Evolutionary conservation across 2,113 vertebrate species (phyloP), one percentile per base, ranked within the genome.

Genomic region (Bothrops jararaca): DNA sequence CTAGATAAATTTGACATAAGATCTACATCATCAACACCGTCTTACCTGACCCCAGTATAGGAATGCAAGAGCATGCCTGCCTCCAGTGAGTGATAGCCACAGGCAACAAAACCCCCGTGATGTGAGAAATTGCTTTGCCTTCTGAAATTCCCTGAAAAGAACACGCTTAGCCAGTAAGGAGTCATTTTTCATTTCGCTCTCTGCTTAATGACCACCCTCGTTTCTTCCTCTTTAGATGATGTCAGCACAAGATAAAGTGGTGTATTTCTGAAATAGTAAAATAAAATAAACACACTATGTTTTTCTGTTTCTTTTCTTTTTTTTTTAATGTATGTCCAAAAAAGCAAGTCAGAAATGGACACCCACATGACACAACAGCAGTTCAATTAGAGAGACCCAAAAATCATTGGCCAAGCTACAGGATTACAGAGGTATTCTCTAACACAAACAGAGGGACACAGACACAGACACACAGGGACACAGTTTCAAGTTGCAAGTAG

Each of bases 171-270:
- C 54, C 39, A 10, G 50, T 58, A 54, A 69, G 53, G n/a, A 74
- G 34, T 88, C 91, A 74, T 88, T 92, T 92, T 88, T 92, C 91
- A 92, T 88, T 45, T 18, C 22, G 34, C 34, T 42, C 11, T 22
- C 57, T 18, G 4, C 86, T 92, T 69, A 91, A 64, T 64, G 91
- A 39, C 85, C 60, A 64, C 5, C 91, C 39, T 22, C 26, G n/a
- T 64, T 57, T 88, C 24, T 92, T 86, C 64, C 52, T 69, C 22
- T 69, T 88, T 42, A 69, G 48, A 50, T 88, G 3, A 88, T 88
- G 48, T 34, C 48, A 92, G 22, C 34, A 74, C 23, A 92, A 69
- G 50, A 34, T 42, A 91, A 86, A 26, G 23, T 45, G 89, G 56
- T 56, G 45, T 10, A 26, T 88, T 87, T 92, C 86, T 64, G 23